Percentiles rank a stretch among this genome's conserved stretches.
These are phyloP conservation scores for Eulemur mongoz DNA, from an alignment of 2,797 vertebrate genomes.

Conservation along the genomic window DNA sequence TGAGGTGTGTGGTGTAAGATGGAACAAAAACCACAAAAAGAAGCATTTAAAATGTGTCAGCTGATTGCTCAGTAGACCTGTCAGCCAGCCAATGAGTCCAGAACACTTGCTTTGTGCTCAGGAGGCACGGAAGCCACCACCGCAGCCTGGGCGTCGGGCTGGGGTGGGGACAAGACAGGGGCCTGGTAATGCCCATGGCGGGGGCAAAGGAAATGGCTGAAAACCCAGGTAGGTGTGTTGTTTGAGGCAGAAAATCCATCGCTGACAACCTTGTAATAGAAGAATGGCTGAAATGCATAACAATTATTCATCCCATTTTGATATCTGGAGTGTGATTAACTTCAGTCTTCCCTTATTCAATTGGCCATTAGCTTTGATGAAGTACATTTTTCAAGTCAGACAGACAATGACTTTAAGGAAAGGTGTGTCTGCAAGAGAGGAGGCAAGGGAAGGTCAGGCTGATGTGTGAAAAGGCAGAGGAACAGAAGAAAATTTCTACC, in stretches of 20 bases:
- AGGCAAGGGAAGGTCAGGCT: background rate
- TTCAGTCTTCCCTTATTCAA: constrained; percentile 25
- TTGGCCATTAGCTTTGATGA: constrained; percentile 19
- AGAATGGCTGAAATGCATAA: background rate
- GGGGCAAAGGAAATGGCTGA: background rate
- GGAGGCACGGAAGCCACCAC: background rate
- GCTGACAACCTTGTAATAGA: background rate
- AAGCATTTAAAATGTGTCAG: background rate
- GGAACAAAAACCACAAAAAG: background rate
- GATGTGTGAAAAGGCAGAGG: background rate
- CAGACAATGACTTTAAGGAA: constrained; percentile 28
- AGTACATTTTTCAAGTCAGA: constrained; percentile 33
- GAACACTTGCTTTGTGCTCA: background rate
- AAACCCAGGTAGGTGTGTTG: background rate
- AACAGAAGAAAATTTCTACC: background rate
- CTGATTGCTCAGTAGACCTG: background rate
- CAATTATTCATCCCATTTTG: background rate
- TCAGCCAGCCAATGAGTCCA: background rate
- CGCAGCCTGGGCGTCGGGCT: background rate
- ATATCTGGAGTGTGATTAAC: constrained; percentile 21
- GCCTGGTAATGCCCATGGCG: background rate
- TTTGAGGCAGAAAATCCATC: background rate
- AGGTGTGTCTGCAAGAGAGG: background rate
- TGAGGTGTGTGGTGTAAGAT: background rate
- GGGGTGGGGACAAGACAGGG: background rate